Percentiles rank a stretch among this genome's conserved stretches.
These are phyloP conservation scores for Nephotettix cincticeps DNA, from an alignment of 1,140 invertebrate species.

Conservation along the genomic window DNA sequence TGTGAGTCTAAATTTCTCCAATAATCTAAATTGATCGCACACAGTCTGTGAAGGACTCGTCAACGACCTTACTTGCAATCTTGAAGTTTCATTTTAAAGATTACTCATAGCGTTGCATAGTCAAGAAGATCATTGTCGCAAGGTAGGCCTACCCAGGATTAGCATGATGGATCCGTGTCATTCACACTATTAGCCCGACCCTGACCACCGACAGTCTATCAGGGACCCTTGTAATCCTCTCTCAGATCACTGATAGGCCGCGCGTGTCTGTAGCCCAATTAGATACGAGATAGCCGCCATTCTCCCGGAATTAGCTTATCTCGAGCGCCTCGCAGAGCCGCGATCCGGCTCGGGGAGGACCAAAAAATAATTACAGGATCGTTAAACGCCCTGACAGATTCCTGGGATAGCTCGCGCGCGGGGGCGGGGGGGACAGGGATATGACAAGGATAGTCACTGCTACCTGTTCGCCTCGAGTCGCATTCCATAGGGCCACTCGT, in stretches of 20 bases:
- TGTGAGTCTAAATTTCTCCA: too few relatives aligned
- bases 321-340: not conserved
- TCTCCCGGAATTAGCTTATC: constrained; percentile 17
- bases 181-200: too few relatives aligned
- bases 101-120: too few relatives aligned
- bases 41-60: too few relatives aligned
- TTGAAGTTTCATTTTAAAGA: too few relatives aligned
- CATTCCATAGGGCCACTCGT: constrained; percentile 5
- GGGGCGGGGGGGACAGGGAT: not conserved
- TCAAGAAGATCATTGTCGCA: too few relatives aligned
- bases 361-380: constrained; percentile 14
- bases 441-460: not conserved
- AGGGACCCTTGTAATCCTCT: too few relatives aligned
- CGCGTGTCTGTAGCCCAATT: not conserved
- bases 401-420: not conserved
- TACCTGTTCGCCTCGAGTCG: constrained; percentile 7
- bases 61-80: too few relatives aligned
- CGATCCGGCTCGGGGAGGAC: not conserved
- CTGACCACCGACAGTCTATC: too few relatives aligned
- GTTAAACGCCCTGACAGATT: constrained; percentile 22
- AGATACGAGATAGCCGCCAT: constrained; percentile 9
- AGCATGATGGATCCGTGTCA: too few relatives aligned
- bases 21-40: too few relatives aligned
- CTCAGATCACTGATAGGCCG: not conserved
- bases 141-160: too few relatives aligned